Base-by-base conservation (phyloP, 2,113 vertebrate genomes). In the Cyanistes caeruleus region DNA sequence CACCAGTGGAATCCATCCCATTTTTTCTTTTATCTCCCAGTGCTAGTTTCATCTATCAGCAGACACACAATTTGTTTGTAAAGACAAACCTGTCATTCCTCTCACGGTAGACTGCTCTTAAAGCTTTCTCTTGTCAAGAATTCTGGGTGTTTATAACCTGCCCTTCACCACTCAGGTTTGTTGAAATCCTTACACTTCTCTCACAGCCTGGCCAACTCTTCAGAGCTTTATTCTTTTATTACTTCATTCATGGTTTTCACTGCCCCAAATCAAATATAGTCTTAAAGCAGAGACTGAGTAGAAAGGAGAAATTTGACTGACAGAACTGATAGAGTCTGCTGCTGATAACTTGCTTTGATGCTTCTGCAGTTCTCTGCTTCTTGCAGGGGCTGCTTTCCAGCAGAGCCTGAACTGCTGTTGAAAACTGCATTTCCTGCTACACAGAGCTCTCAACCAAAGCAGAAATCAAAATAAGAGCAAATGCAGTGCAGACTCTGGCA, bases 381-480 rank as follows among this genome's bases (percentile, higher is more conserved):
- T 88, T 70, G 60, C 39, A 87, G 77, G 52, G 49, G 37, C 44
- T 49, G 10, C 78, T 63, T 91, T 33, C 37, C 73, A 96, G 64
- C 75, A 87, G 74, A 95, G 63, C 55, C 51, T 77, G 67, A 83
- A 18, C 79, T 72, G 49, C 84, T 87, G 51, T 33, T 85, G 87
- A 79, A 90, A 95, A 84, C 91, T 62, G 74, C 43, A n/a, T 91
- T 95, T 94, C 73, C 91, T 95, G 93, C 84, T 65, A 23, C 56
- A 30, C 46, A 37, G 59, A 87, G 46, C 39, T 84, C 84, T 93
- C 49, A 79, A 56, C n/a, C 59, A 63, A 77, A 84, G 69, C 67
- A 89, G 68, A 95, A 95, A 90, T 81, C 90, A 92, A 93, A 96
- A 86, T n/a, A 91, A 65, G 55, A 92, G 64, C 72, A 89, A 95